phyloP scores from a whole-genome alignment of 2,113 vertebrate species.

The Vireo altiloquus region DNA sequence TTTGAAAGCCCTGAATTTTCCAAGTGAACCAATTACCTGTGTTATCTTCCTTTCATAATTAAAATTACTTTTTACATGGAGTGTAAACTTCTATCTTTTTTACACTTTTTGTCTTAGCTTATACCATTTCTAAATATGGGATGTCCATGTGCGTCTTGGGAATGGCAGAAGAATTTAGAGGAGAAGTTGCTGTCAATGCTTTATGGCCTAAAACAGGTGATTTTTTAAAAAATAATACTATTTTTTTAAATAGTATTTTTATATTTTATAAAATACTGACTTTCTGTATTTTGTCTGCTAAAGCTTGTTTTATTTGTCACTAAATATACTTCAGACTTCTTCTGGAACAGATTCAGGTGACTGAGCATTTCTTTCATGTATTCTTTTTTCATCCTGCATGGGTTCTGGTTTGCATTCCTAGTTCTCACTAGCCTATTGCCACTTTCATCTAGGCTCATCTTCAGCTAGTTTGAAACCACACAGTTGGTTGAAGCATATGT shows the following conservation, averaged over 20 bases:
- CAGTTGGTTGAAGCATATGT: neutral
- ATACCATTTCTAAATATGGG: constrained; percentile 97
- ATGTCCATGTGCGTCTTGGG: constrained; percentile 99
- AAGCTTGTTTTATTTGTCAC: neutral
- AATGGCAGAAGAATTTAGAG: constrained; percentile 96
- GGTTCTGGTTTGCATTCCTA: neutral
- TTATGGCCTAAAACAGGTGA: constrained; percentile 95
- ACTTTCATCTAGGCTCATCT: neutral
- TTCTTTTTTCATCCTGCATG: neutral
- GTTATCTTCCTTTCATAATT: neutral
- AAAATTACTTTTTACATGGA: neutral
- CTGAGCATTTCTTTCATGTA: neutral
- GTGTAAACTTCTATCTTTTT: neutral
- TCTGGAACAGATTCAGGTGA: neutral
- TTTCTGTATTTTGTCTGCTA: neutral
- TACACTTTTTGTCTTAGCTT: constrained; percentile 75
- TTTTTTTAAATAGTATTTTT: no score
- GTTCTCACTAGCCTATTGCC: neutral
- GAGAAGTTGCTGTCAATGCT: constrained; percentile 93
- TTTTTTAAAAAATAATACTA: neutral
- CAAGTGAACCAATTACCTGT: neutral
- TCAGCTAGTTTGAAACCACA: neutral
- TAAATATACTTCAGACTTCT: neutral
- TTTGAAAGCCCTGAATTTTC: neutral
- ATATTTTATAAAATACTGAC: neutral